phyloP scores from a whole-genome alignment of 1,140 invertebrate genomes.

The Musca vetustissima region DNA sequence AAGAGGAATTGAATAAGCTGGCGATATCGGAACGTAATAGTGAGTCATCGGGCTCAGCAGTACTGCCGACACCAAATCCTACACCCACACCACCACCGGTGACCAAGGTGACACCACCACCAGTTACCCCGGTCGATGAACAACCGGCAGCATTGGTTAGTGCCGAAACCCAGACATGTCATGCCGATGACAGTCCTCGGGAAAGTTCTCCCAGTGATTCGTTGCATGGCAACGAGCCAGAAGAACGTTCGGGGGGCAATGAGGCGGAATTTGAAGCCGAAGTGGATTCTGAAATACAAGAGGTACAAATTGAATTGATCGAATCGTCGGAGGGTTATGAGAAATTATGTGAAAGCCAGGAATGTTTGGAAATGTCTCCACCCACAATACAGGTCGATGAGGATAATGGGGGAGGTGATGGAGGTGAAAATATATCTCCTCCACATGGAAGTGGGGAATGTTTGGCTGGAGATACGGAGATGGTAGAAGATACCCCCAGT shows the following conservation, averaged over 20 bases:
- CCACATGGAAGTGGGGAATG: too few relatives aligned
- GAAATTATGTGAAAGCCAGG: neutral
- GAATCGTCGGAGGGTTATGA: constrained; percentile 28
- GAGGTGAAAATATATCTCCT: neutral
- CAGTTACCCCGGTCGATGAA: neutral
- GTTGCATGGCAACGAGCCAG: constrained; percentile 4
- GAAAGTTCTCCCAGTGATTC: constrained; percentile 1
- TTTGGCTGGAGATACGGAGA: neutral
- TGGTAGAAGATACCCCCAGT: neutral
- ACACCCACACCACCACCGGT: constrained; percentile 35
- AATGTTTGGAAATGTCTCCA: constrained; percentile 27
- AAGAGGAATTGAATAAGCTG: constrained; percentile 37
- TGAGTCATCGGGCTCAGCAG: constrained; percentile 33
- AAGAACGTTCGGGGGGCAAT: neutral
- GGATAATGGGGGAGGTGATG: neutral
- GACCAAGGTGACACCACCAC: constrained; percentile 37
- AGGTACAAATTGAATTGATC: constrained; percentile 48
- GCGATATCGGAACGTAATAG: constrained; percentile 34
- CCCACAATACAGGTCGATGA: constrained; percentile 37
- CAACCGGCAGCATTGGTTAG: constrained; percentile 14
- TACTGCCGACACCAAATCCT: constrained; percentile 30
- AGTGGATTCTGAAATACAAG: constrained; percentile 33
- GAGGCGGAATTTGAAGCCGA: constrained; percentile 22
- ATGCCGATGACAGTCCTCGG: constrained; percentile 10
- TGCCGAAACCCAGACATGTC: neutral